Evolutionary conservation across 2,797 vertebrate species (phyloP).

Genomic region (Coracias cyanogaster): DNA sequence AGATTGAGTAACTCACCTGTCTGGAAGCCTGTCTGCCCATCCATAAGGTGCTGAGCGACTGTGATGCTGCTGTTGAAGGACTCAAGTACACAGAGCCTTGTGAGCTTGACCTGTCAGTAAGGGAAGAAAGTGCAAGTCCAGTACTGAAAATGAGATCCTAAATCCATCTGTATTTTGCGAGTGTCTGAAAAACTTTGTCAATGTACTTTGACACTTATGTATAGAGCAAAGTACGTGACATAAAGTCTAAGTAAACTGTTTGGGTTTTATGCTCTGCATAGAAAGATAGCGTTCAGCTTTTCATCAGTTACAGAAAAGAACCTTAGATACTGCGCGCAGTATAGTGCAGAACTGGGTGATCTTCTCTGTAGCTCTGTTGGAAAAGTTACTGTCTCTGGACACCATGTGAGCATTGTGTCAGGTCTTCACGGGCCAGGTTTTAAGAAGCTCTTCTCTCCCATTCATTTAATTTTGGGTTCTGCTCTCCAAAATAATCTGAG

Average conservation of each 20-base stretch:
- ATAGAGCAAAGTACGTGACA: background rate
- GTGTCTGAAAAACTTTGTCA: background rate
- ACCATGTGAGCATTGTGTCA: fast-evolving
- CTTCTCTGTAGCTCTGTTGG: background rate
- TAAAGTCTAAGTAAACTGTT: background rate
- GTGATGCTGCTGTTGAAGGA: background rate
- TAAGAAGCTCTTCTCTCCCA: background rate
- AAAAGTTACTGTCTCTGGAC: background rate
- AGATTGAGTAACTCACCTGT: background rate
- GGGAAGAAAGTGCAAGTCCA: background rate
- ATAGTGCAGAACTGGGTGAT: background rate
- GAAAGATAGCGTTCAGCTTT: background rate
- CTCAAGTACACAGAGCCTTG: background rate
- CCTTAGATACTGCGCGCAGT: background rate
- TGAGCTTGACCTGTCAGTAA: background rate
- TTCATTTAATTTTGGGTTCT: background rate
- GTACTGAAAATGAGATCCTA: background rate
- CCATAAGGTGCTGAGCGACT: background rate
- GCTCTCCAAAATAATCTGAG: background rate
- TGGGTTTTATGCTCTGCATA: background rate
- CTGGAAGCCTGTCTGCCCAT: background rate
- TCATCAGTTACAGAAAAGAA: background rate
- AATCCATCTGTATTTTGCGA: background rate
- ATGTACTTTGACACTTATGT: background rate
- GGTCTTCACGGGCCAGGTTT: background rate